Base-by-base conservation (phyloP, 2,113 vertebrate species). In the Bubo scandiacus region DNA sequence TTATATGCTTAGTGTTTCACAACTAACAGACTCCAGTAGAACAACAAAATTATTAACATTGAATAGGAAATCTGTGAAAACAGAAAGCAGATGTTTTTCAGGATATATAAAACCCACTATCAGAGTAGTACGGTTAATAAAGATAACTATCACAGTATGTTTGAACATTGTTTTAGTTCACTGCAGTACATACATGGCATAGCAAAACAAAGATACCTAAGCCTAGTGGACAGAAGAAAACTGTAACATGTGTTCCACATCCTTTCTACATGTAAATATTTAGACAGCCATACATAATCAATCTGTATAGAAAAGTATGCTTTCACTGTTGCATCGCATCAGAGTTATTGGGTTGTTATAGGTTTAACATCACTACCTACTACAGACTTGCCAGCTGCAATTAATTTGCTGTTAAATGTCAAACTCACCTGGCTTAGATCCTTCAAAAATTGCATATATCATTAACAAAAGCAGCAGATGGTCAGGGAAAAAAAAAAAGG, bases 71-170 rank as follows among this genome's bases (percentile, higher is more conserved):
- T 9, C 12, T 72, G 11, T 34, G 15, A 79, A 75, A 40, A 63
- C 2, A 19, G 17, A 54, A 93, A 40, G 10, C 2, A 23, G 8
- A 9, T 32, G 19, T 89, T 57, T 82, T 32, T 11, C 34, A 51
- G 15, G 6, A 88, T 43, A 71, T 9, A 17, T 30, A 45, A 59
- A 58, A 23, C 2, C 5, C 23, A 34, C 6, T 55, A 32, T 43
- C 15, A 40, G 5, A 83, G 57, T 1, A 57, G 3, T 13, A 8
- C 7, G 54, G 10, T 42, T 63, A 86, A 62, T 45, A 65, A 67
- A 45, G 12, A 45, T 0, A 0, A 38, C 42, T 34, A 11, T 10
- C 58, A 63, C 25, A 43, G 4, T 12, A 71, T 0, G 1, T 57
- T 43, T 55, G 45, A 8, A 42, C 3, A 2, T 40, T 32, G 26